Evolutionary conservation across 2,888 invertebrate species (phyloP).

Genomic region (Gryllus longicercus): DNA sequence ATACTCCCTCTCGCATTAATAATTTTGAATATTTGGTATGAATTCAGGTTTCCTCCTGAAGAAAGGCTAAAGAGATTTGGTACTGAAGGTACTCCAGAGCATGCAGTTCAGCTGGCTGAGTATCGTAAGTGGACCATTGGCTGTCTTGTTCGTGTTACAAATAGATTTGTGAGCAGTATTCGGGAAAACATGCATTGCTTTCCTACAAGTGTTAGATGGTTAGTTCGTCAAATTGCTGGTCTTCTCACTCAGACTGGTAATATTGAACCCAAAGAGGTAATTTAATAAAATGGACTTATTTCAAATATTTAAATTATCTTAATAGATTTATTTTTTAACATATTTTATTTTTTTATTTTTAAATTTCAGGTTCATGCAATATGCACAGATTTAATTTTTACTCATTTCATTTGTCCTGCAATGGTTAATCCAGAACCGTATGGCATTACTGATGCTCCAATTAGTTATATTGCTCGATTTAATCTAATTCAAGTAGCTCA

Average conservation of each 20-base stretch:
- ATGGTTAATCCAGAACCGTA: constrained; percentile 94
- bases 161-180: constrained; percentile 76
- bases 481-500: constrained; percentile 89
- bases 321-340: not conserved
- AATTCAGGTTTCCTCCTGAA: constrained; percentile 52
- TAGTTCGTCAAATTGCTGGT: constrained; percentile 79
- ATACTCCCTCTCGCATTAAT: too few relatives aligned
- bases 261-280: constrained; percentile 54
- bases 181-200: constrained; percentile 84
- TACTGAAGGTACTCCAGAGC: constrained; percentile 67
- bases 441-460: constrained; percentile 88
- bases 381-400: constrained; percentile 89
- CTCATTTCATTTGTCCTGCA: constrained; percentile 92
- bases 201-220: constrained; percentile 85
- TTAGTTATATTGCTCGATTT: constrained; percentile 85
- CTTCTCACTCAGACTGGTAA: constrained; percentile 60
- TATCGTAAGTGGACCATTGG: constrained; percentile 77
- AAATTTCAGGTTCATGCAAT: constrained; percentile 54
- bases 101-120: constrained; percentile 66
- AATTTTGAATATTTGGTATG: not conserved
- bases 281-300: not conserved
- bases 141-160: constrained; percentile 73
- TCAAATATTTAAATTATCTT: not conserved
- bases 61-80: constrained; percentile 73
- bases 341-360: constrained; percentile 27